phyloP scores from a whole-genome alignment of 2,113 vertebrate species.

The Gasterosteus aculeatus region DNA sequence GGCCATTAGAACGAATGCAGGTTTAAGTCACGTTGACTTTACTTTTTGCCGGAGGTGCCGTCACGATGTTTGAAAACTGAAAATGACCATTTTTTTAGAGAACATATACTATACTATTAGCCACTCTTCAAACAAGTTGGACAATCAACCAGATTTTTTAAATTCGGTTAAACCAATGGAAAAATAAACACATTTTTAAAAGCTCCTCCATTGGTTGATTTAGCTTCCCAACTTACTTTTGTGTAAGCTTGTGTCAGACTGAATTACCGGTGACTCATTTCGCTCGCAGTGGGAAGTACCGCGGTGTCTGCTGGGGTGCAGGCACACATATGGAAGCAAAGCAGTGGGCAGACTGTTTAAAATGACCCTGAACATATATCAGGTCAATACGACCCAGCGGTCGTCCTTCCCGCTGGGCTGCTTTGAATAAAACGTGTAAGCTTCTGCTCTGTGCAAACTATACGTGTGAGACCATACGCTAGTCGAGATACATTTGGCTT shows the following conservation, averaged over 20 bases:
- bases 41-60: background rate
- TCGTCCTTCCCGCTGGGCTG: slow-evolving; percentile 30
- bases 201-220: background rate
- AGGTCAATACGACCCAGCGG: slow-evolving; percentile 36
- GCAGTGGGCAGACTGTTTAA: slow-evolving; percentile 54
- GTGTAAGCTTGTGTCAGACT: slow-evolving; percentile 33
- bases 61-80: slow-evolving; percentile 20
- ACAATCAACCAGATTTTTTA: background rate
- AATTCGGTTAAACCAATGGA: background rate
- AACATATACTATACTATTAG: background rate
- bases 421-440: slow-evolving; percentile 33
- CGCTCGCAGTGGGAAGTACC: slow-evolving; percentile 31
- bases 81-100: slow-evolving; percentile 20
- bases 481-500: background rate
- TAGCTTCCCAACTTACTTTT: slow-evolving; percentile 29
- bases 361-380: slow-evolving; percentile 41
- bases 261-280: slow-evolving; percentile 34
- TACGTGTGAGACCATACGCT: background rate
- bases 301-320: slow-evolving; percentile 32
- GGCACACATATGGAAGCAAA: slow-evolving; percentile 52
- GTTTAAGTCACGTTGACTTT: background rate
- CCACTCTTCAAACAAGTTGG: background rate
- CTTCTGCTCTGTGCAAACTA: background rate
- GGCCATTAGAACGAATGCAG: background rate
- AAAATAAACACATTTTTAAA: background rate